Conservation (phyloP, 2,888 invertebrate species). For the Drosophila buzzatii region DNA sequence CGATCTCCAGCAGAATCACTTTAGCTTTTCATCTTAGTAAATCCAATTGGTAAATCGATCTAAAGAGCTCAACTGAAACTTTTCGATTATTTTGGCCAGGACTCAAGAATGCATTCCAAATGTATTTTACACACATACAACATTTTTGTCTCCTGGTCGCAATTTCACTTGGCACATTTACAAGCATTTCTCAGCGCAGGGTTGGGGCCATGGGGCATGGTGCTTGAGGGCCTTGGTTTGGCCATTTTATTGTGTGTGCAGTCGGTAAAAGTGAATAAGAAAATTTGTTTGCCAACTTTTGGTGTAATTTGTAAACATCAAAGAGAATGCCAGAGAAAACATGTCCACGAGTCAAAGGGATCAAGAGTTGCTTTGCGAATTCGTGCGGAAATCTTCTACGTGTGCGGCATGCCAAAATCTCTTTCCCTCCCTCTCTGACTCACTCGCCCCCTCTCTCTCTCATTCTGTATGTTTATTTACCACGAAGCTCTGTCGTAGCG, state of each 20-base stretch:
- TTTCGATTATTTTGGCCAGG: conserved; percentile 53
- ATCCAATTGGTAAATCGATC: conserved; percentile 60
- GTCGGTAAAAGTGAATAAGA: conserved; percentile 78
- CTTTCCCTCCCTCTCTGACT: not conserved
- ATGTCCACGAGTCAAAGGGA: conserved; percentile 80
- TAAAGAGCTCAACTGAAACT: conserved; percentile 25
- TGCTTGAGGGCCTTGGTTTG: conserved; percentile 32
- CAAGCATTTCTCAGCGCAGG: conserved; percentile 38
- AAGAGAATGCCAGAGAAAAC: conserved; percentile 78
- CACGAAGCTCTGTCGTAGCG: conserved; percentile 5
- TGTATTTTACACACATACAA: conserved; percentile 60
- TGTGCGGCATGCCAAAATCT: conserved; percentile 73
- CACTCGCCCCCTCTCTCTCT: not conserved
- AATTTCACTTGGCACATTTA: conserved; percentile 72
- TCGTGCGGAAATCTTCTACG: conserved; percentile 81
- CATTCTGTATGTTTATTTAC: conserved; percentile 3
- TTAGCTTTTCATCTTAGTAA: conserved; percentile 21
- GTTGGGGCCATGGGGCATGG: not conserved
- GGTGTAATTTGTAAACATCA: conserved; percentile 81
- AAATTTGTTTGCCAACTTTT: conserved; percentile 80
- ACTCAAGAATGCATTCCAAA: conserved; percentile 69
- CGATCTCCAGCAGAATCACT: not conserved
- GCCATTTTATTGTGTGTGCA: conserved; percentile 70
- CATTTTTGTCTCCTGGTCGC: conserved; percentile 64
- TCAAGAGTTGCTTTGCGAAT: conserved; percentile 82